These are phyloP conservation scores for Eristalis pertinax DNA, from an alignment of 2,888 invertebrate species.

Conservation along the genomic window DNA sequence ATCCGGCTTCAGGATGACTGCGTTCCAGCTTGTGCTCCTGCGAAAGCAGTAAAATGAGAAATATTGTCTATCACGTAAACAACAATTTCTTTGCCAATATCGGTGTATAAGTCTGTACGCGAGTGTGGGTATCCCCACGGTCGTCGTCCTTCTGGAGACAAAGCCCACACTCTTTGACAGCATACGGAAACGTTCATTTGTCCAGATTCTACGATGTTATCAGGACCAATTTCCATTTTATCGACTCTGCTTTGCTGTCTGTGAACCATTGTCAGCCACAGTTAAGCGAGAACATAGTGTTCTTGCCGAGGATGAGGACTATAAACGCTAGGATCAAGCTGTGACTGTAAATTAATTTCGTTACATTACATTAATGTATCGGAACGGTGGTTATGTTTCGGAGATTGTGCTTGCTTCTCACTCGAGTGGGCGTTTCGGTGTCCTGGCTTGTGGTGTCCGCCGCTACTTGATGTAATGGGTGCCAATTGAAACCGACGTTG, in stretches of 20 bases:
- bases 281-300: slow-evolving; percentile 7
- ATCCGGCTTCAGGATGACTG: not conserved
- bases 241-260: not conserved
- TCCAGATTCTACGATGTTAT: slow-evolving; percentile 36
- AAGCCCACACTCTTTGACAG: not conserved
- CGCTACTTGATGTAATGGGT: slow-evolving; percentile 31
- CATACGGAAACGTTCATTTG: slow-evolving; percentile 37
- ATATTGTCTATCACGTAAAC: slow-evolving; percentile 44
- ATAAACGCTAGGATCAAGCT: not conserved
- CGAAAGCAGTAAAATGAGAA: slow-evolving; percentile 35
- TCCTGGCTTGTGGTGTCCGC: not conserved
- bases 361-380: not conserved
- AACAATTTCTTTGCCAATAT: slow-evolving; percentile 43
- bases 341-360: not conserved
- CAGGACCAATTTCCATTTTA: slow-evolving; percentile 6
- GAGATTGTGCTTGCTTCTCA: not conserved
- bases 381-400: not conserved
- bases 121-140: not conserved
- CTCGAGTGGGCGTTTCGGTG: not conserved
- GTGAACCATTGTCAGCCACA: not conserved
- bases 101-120: slow-evolving; percentile 4
- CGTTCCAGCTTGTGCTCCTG: not conserved
- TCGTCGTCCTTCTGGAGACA: not conserved
- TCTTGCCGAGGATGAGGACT: slow-evolving; percentile 5
- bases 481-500: slow-evolving; percentile 31